Evolutionary conservation across 1,140 invertebrate species (phyloP).

Genomic region (Heliothis subflexa): DNA sequence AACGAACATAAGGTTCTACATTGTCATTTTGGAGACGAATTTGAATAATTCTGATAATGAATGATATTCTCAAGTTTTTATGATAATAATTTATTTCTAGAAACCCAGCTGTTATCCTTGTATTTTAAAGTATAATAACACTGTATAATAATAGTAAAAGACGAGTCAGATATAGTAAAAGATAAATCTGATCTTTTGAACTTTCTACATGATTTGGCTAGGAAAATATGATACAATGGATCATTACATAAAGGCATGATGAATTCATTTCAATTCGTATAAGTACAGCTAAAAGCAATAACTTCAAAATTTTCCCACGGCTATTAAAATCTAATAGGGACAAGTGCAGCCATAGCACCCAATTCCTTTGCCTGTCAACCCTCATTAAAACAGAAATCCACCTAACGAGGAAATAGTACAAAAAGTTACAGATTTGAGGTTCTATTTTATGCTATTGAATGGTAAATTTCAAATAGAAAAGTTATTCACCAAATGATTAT

Average conservation of each 20-base stretch:
- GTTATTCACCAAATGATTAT: background rate
- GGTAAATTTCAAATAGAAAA: conserved; percentile 1
- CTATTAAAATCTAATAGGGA: conserved; percentile 19
- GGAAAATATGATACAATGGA: too few species aligned
- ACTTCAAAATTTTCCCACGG: background rate
- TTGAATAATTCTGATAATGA: too few species aligned
- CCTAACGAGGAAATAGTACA: conserved; percentile 28
- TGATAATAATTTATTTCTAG: too few species aligned
- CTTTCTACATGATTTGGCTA: too few species aligned
- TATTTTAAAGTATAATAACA: too few species aligned
- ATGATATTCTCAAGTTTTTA: too few species aligned
- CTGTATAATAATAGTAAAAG: too few species aligned
- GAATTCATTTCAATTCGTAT: background rate
- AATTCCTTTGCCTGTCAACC: conserved; percentile 17
- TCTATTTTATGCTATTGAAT: background rate
- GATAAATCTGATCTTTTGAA: too few species aligned
- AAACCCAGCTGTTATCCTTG: too few species aligned
- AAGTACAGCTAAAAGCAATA: conserved; percentile 2
- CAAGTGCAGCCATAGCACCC: conserved; percentile 5
- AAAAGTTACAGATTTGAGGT: conserved; percentile 16
- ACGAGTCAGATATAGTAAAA: too few species aligned
- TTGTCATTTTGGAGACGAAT: too few species aligned
- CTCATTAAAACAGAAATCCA: conserved; percentile 25
- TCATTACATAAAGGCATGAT: background rate
- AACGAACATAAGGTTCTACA: too few species aligned